Base-by-base conservation (phyloP, 1,140 invertebrate species). In the Bombus huntii region DNA sequence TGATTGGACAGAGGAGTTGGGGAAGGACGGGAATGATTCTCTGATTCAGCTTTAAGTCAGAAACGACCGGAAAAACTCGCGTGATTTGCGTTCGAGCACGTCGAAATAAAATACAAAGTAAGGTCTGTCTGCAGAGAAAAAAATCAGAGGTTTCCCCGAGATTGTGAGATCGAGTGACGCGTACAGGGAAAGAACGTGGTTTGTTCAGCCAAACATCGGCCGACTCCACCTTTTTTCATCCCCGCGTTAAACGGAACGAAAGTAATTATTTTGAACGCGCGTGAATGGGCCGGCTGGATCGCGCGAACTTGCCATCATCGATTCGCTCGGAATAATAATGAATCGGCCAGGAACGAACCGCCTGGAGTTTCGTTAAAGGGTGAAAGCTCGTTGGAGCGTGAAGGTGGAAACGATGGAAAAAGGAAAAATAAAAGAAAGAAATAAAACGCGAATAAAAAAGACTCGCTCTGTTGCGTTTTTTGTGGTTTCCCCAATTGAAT, bases 221-320 rank as follows among this genome's bases (percentile, higher is more conserved):
- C 53, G 22, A 6, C 57, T 42, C n/a, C 42, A n/a, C 57, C 42
- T 66, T 34, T 59, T 59, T 39, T 34, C 34, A 28, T 25, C 3
- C 47, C 34, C 31, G 3, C 13, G 78, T 88, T 53, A 89, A 80
- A 85, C 73, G 73, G 47, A 68, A 81, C 73, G 73, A 81, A 75
- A 74, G 72, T 85, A 89, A 89, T 89, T 89, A 71, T 77, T 88
- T 74, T 34, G 39, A 76, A 77, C 68, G 39, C 44, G 18, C 53
- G 44, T 39, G 66, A 57, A 80, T 44, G 76, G 42, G 65, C 34
- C 28, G 25, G 53, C 57, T 76, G 47, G 31, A 39, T 66, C 65
- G 78, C 65, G 65, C 44, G 42, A 39, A n/a, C 44, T 47, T 31
- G 31, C 25, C 37, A 13, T 71, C 65, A 28, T 71, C 66, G 34